Evolutionary conservation across 2,888 invertebrate genomes (phyloP), one percentile per base, ranked within the genome.

Genomic region (Pocota personata): DNA sequence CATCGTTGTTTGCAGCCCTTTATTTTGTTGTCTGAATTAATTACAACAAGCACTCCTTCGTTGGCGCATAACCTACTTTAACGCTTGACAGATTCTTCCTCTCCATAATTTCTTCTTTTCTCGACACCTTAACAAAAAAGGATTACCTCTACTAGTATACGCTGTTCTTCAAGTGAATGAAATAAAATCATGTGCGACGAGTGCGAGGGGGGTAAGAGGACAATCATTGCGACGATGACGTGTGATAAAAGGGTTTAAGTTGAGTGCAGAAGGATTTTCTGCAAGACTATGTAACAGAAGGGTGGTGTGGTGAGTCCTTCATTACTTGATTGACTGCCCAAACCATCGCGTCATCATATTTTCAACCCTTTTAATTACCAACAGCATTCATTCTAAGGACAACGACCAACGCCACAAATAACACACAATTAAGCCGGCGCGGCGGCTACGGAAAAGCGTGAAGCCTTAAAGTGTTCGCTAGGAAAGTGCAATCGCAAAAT

Each of bases 391-490:
- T n/a, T 30, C 55, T 62, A 40, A 46, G 58, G 69, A 79, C 24
- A 4, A 24, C 4, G 24, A 24, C 24, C 62, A 16, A 80, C 83
- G 57, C 83, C 75, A 69, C 83, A 84, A 78, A 69, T 75, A 57
- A 46, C 67, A 71, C 37, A 55, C 62, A 78, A 78, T 78, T 69
- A 78, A 37, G 16, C 32, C 37, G 14, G 52, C 24, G 27, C 57
- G 66, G 40, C 21, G 2, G n/a, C 46, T 40, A 55, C 37, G 66
- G 50, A 40, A 80, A 58, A 64, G 80, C 52, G 64, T 37, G 84
- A 84, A 84, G 66, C 84, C 84, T 12, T 84, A 84, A 71, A 84
- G 84, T 80, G 69, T 76, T 4, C 60, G 40, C 30, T 62, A 21
- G 62, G 27, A 57, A 66, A 58, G 71, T 77, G 58, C 57, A 77